Evolutionary conservation across 2,113 vertebrate species (phyloP).

Genomic region (Salvelinus alpinus): DNA sequence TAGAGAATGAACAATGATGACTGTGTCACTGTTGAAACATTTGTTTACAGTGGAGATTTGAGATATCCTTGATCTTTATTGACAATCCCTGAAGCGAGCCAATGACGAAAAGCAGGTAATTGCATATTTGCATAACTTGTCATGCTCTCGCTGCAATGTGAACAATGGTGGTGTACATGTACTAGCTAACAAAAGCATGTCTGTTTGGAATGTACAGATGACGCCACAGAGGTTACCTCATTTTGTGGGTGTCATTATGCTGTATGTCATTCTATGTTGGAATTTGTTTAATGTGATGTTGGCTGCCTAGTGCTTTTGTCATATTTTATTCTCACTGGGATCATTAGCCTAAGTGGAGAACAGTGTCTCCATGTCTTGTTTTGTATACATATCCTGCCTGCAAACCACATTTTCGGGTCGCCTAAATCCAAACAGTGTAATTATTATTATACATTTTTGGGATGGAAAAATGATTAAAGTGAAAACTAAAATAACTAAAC

Average conservation of each 20-base stretch:
- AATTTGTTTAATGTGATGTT: neutral
- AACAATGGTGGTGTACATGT: neutral
- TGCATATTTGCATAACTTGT: neutral
- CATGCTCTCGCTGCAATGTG: neutral
- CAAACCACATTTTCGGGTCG: too few relatives aligned
- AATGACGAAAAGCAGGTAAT: neutral
- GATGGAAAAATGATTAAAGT: too few relatives aligned
- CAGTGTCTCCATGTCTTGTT: too few relatives aligned
- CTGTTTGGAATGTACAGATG: neutral
- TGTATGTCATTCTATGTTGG: too few relatives aligned
- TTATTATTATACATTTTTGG: too few relatives aligned
- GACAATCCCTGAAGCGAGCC: neutral
- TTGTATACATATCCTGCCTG: too few relatives aligned
- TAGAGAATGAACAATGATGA: neutral
- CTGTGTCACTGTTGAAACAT: neutral
- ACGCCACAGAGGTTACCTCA: too few relatives aligned
- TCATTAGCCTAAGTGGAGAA: too few relatives aligned
- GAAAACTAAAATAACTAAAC: too few relatives aligned
- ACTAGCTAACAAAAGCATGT: conserved; percentile 6
- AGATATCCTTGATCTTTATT: neutral
- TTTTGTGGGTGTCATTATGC: too few relatives aligned
- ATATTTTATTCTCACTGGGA: neutral
- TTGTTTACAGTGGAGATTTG: conserved; percentile 4
- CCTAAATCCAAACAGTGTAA: too few relatives aligned
- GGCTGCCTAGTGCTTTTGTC: neutral